Conservation (phyloP, 2,113 vertebrate genomes). For the Archilochus colubris region DNA sequence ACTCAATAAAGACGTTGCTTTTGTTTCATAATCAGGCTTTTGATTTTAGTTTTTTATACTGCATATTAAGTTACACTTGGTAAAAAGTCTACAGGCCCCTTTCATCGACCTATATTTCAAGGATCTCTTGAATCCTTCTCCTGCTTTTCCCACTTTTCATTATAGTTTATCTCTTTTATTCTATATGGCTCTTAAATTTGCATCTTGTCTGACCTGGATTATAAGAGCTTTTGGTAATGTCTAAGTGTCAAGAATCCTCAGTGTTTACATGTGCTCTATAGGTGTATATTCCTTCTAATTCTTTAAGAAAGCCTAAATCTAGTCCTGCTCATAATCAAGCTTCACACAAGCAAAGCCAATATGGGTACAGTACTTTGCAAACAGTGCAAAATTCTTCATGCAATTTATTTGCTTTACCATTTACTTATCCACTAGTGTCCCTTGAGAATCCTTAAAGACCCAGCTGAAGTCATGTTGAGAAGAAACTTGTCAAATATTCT, state of each 20-base stretch:
- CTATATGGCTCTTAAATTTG: neutral
- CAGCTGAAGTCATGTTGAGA: neutral
- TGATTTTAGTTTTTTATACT: neutral
- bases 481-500: neutral
- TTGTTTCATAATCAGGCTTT: neutral
- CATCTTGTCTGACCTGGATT: neutral
- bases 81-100: neutral
- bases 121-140: neutral
- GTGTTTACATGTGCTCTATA: neutral
- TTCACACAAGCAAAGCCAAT: neutral
- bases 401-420: neutral
- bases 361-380: neutral
- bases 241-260: neutral
- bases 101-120: neutral
- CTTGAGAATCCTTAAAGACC: neutral
- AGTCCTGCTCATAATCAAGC: neutral
- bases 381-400: neutral
- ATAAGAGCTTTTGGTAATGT: neutral
- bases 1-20: neutral
- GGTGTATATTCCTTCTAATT: neutral
- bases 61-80: neutral
- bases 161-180: neutral
- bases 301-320: neutral
- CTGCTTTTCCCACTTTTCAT: neutral
- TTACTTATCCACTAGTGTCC: neutral